Evolutionary conservation across 2,113 vertebrate species (phyloP).

Genomic region (Mugil cephalus): DNA sequence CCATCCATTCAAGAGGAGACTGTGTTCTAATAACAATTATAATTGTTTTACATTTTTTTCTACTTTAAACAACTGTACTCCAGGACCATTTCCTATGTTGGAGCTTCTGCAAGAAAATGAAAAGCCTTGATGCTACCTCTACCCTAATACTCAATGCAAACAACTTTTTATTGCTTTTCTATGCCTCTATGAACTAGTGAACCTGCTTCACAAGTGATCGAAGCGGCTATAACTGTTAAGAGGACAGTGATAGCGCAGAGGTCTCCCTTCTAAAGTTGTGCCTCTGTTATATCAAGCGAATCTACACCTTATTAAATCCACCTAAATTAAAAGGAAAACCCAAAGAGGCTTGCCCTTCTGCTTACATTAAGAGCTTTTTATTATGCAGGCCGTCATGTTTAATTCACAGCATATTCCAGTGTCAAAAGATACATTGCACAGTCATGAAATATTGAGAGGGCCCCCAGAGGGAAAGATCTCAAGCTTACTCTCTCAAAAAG

Average conservation of each 20-base stretch:
- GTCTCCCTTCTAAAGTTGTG: slow-evolving; percentile 32
- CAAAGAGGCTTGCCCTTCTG: slow-evolving; percentile 56
- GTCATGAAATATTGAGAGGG: slow-evolving; percentile 81
- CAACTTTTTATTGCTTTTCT: slow-evolving; percentile 44
- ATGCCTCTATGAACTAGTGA: slow-evolving; percentile 22
- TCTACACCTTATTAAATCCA: slow-evolving; percentile 40
- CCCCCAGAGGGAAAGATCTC: slow-evolving; percentile 63
- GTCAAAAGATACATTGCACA: slow-evolving; percentile 80
- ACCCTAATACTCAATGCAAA: slow-evolving; percentile 42
- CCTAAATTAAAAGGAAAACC: slow-evolving; percentile 59
- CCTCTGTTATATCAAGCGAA: slow-evolving; percentile 14
- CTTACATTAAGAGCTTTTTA: slow-evolving; percentile 75
- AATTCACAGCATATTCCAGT: slow-evolving; percentile 80
- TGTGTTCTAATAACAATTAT: too few relatives aligned
- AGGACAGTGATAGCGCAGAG: background rate
- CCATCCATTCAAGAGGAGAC: background rate
- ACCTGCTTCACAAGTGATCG: slow-evolving; percentile 44
- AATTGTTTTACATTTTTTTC: too few relatives aligned
- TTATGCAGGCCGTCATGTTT: slow-evolving; percentile 80
- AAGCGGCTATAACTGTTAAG: slow-evolving; percentile 46
- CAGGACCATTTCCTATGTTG: background rate
- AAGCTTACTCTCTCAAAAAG: slow-evolving; percentile 69
- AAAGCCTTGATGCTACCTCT: background rate
- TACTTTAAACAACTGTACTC: background rate
- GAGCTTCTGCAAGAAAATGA: slow-evolving; percentile 8